Evolutionary conservation across 2,888 invertebrate genomes (phyloP).

Genomic region (Epinotia brunnichana): DNA sequence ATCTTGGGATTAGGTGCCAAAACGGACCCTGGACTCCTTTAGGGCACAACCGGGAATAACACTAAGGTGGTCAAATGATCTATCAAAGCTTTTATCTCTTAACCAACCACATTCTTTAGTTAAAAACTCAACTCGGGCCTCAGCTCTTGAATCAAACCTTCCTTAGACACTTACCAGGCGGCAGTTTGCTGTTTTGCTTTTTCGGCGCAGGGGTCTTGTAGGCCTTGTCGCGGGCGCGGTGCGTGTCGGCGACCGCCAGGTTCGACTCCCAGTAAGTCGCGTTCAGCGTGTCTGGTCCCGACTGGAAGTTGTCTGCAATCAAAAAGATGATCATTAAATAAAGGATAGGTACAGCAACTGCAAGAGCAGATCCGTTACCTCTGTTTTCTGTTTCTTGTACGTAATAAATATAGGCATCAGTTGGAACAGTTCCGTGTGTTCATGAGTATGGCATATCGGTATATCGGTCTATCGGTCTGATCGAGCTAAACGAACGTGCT

Average conservation of each 20-base stretch:
- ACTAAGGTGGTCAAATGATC: too few relatives aligned
- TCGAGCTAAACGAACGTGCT: neutral
- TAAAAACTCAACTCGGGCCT: neutral
- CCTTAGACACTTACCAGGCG: slow-evolving; percentile 1
- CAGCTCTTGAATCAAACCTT: neutral
- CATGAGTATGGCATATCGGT: too few relatives aligned
- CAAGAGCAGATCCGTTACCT: too few relatives aligned
- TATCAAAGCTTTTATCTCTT: too few relatives aligned
- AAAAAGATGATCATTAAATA: slow-evolving; percentile 7
- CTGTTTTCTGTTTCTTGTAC: too few relatives aligned
- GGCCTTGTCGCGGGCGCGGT: slow-evolving; percentile 39
- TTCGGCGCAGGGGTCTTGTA: slow-evolving; percentile 1
- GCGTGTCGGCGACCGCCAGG: slow-evolving; percentile 54
- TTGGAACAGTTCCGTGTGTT: too few relatives aligned
- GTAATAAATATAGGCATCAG: too few relatives aligned
- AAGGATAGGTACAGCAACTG: neutral
- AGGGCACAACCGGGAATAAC: too few relatives aligned
- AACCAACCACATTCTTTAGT: too few relatives aligned
- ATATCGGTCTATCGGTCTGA: too few relatives aligned
- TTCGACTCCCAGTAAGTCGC: slow-evolving; percentile 64
- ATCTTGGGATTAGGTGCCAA: too few relatives aligned
- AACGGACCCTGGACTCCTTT: too few relatives aligned
- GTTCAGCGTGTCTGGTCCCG: slow-evolving; percentile 55
- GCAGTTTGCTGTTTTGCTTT: slow-evolving; percentile 1
- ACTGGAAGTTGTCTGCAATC: slow-evolving; percentile 64